Evolutionary conservation across 1,140 invertebrate genomes (phyloP), one percentile per base, ranked within the genome.

Genomic region (Orussus abietinus): DNA sequence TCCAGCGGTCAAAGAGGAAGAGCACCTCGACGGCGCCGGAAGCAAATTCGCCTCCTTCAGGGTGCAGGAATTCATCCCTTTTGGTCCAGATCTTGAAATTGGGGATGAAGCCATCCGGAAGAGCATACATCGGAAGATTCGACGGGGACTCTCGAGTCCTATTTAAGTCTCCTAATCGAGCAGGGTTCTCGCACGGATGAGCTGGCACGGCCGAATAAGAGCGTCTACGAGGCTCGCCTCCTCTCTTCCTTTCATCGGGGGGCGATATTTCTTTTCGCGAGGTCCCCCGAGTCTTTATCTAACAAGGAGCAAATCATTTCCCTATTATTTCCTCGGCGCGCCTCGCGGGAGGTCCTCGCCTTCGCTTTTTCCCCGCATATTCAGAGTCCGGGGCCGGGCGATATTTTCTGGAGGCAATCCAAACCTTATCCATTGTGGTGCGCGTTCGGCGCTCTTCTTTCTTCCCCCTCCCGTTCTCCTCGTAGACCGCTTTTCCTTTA

Each of bases 261-360:
- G 46, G 63, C 62, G 66, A 69, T 71, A 72, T 67, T 73, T 70
- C 67, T 70, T 72, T 71, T 64, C 62, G 59, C 60, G 55, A 66
- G 59, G 57, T 51, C 57, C 60, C 44, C 50, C 47, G 57, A 57
- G 63, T 65, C 67, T 73, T 73, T 73, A 73, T 73, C 70, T 73
- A 73, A 72, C 70, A 73, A 72, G 70, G 67, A 73, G 68, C 70
- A 71, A 73, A 73, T 73, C 68, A 73, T 73, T 73, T 73, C 70
- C 69, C 70, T 73, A 73, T 73, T 73, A 73, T 71, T 72, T 72
- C 64, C 65, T 26, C 25, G 44, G 29, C 51, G 45, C 51, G 38
- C 48, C 46, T 40, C 32, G 26, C 28, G 43, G 39, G 42, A 53
- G 45, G 53, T 54, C 45, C 43, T 57, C 54, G 53, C 42, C 45